A percentile compares a stretch with the other conserved stretches of the same genome.
These are phyloP conservation scores for Anableps anableps DNA, from an alignment of 2,797 vertebrate genomes.

Conservation along the genomic window DNA sequence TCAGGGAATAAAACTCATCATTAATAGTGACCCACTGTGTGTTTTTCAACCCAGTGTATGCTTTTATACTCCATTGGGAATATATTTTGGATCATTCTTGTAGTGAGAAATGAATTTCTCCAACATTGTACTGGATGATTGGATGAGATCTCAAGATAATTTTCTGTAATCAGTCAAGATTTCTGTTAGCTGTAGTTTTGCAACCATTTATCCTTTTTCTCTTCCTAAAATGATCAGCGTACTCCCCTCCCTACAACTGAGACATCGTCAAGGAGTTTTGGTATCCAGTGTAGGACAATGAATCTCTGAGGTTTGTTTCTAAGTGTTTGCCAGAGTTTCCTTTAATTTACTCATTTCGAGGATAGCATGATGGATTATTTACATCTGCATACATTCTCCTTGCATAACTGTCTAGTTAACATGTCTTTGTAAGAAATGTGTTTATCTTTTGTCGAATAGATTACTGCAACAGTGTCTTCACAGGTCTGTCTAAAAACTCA, in stretches of 20 bases:
- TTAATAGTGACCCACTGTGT: constrained; percentile 1
- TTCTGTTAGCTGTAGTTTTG: not conserved
- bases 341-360: too few relatives aligned
- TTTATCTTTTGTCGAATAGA: too few relatives aligned
- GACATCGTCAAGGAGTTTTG: not conserved
- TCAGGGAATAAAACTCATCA: not conserved
- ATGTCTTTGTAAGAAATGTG: not conserved
- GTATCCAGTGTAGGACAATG: not conserved
- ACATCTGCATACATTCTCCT: not conserved
- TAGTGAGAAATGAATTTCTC: not conserved
- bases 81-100: not conserved
- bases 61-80: not conserved
- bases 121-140: not conserved
- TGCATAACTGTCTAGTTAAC: not conserved
- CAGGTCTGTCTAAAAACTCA: too few relatives aligned
- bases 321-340: not conserved
- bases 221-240: too few relatives aligned
- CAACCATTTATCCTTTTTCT: not conserved
- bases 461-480: too few relatives aligned
- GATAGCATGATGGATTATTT: not conserved
- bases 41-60: not conserved
- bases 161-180: not conserved
- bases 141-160: not conserved
- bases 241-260: too few relatives aligned
- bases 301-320: not conserved